Base-by-base conservation (phyloP, 37 sponge, comb jelly and placozoan genomes). In the Chondrilla cf. caribensis region DNA sequence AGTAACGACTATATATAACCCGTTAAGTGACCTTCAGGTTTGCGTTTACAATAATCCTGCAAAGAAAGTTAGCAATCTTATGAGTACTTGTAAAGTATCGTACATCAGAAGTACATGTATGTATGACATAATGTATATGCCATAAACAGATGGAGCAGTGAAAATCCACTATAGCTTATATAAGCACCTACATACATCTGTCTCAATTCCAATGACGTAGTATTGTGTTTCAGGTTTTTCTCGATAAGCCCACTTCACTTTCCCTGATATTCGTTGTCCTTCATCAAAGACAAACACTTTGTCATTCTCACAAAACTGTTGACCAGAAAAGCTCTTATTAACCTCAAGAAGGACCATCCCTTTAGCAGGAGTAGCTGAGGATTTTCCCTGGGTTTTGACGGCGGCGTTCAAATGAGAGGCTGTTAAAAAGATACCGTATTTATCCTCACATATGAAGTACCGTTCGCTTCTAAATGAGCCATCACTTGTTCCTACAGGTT, bases 191-290 rank as follows among this genome's bases (percentile, higher is more conserved):
- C 11, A 37, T 42, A 31, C 36, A 17, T 36, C 76, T 19, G 44
- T 22, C 36, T 73, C 76, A 43, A 73, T 40, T 7, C 76, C 76
- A 73, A 73, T 73, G 3, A 73, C 36, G 43, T 73, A 5, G 51
- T 11, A 47, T 47, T 6, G 51, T 11, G n/a, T n/a, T n/a, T n/a
- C n/a, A n/a, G n/a, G n/a, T n/a, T n/a, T n/a, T n/a, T 22, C 0
- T n/a, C n/a, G n/a, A n/a, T n/a, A n/a, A 15, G 76, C 43, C 76
- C 41, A 73, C 76, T 73, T 73, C 21, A 73, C 76, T 6, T n/a
- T 25, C 15, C 76, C 76, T 2, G 44, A 2, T 39, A 22, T n/a
- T 42, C 44, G 21, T 37, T 6, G 18, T 14, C 44, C 76, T 6
- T 42, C 22, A 37, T 40, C 76, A 73, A 43, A 38, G 0, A 73